Evolutionary conservation across 2,113 vertebrate species (phyloP).

Genomic region (Odobenus rosmarus): DNA sequence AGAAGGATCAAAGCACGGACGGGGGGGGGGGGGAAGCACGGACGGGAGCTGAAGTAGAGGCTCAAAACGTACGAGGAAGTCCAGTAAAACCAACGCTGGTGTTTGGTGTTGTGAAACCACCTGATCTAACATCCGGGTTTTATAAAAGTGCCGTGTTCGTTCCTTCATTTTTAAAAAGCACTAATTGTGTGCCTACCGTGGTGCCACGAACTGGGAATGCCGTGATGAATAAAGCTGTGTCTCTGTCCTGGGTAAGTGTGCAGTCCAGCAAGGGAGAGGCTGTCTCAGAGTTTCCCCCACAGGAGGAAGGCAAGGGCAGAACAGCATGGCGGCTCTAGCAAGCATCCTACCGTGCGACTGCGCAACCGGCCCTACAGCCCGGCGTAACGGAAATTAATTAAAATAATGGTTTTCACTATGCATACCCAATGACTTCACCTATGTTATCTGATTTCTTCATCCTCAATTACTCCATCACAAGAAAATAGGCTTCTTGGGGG

Average conservation of each 20-base stretch:
- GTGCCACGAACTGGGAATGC: neutral
- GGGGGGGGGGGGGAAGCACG: neutral
- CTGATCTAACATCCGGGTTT: neutral
- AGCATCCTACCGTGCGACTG: neutral
- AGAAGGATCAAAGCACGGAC: neutral
- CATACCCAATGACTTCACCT: neutral
- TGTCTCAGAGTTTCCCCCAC: neutral
- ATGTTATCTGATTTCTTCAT: slow-evolving; percentile 77
- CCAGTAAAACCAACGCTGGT: neutral
- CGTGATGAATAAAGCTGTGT: slow-evolving; percentile 17
- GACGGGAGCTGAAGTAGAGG: neutral
- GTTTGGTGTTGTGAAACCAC: neutral
- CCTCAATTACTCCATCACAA: slow-evolving; percentile 72
- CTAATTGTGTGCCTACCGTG: neutral
- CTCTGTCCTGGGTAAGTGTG: neutral
- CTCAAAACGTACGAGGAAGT: neutral
- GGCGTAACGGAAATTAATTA: slow-evolving; percentile 3
- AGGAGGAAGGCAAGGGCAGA: accelerated
- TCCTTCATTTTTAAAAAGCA: neutral
- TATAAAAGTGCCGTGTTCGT: slow-evolving; percentile 4
- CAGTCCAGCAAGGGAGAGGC: neutral
- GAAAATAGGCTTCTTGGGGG: slow-evolving; percentile 51
- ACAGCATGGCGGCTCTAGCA: neutral
- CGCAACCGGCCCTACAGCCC: neutral
- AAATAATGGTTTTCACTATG: neutral